A percentile compares a stretch with the other conserved stretches of the same genome.
Conservation (phyloP, 2,113 vertebrate genomes). For the Promerops cafer region DNA sequence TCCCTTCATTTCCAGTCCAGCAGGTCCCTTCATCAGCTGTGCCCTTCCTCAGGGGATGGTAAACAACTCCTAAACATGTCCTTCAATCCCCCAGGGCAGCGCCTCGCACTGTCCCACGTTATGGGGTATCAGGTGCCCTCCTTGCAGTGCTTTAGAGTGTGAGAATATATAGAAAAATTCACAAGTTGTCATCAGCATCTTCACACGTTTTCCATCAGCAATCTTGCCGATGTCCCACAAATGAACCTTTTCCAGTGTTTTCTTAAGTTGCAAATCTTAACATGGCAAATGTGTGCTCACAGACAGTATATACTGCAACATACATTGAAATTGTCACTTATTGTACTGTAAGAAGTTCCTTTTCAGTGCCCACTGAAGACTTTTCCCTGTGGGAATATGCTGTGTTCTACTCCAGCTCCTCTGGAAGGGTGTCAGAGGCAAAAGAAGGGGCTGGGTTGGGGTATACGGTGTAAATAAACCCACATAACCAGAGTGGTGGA, state of each 20-base stretch:
- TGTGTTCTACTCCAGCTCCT: background rate
- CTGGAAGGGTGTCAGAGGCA: background rate
- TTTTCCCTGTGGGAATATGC: background rate
- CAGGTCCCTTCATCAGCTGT: background rate
- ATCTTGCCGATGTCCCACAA: background rate
- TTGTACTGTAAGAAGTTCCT: background rate
- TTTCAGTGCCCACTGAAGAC: background rate
- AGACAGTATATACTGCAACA: background rate
- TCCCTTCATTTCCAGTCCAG: background rate
- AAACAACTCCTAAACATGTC: background rate
- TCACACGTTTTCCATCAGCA: background rate
- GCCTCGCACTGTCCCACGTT: background rate
- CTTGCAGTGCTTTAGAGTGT: background rate
- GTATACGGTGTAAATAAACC: fast-evolving
- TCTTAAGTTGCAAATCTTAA: background rate
- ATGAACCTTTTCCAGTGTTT: background rate
- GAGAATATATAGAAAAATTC: background rate
- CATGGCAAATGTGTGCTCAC: background rate
- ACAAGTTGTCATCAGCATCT: background rate
- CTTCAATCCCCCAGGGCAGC: background rate
- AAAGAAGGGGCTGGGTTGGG: background rate
- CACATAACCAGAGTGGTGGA: too few relatives aligned
- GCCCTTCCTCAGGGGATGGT: background rate
- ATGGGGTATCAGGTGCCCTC: fast-evolving
- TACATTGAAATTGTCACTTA: fast-evolving